Evolutionary conservation across 2,888 invertebrate species (phyloP).

Genomic region (Pocota personata): DNA sequence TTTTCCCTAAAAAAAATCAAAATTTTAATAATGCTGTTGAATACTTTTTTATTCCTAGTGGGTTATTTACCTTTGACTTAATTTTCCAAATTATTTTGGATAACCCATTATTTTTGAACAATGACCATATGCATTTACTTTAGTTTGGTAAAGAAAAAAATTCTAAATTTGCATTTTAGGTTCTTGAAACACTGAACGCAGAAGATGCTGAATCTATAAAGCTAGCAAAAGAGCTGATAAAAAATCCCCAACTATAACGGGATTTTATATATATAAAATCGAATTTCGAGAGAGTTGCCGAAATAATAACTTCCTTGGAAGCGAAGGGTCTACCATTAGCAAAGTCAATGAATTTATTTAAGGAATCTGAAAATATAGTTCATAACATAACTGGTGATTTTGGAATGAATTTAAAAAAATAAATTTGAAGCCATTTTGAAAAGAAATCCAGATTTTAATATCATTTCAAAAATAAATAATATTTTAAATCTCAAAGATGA

Average conservation of each 20-base stretch:
- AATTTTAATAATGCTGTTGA: no score
- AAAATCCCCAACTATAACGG: constrained; percentile 12
- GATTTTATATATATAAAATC: no score
- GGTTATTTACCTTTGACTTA: no score
- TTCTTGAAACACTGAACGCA: constrained; percentile 34
- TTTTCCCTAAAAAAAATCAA: no score
- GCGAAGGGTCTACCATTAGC: constrained; percentile 24
- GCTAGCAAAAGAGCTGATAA: constrained; percentile 25
- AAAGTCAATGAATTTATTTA: constrained; percentile 44
- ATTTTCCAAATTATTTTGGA: no score
- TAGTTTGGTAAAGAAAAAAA: constrained; percentile 4
- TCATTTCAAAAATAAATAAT: no score
- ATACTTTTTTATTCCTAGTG: no score
- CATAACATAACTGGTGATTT: no score
- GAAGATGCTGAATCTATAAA: constrained; percentile 39
- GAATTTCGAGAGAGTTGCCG: constrained; percentile 16
- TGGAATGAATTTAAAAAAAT: constrained; percentile 15
- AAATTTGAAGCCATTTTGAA: background rate
- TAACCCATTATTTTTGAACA: background rate
- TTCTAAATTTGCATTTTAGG: constrained; percentile 4
- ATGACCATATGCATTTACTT: background rate
- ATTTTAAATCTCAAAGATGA: no score
- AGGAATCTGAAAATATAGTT: constrained; percentile 43
- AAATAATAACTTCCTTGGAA: constrained; percentile 29
- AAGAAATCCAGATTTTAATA: no score